Base-by-base conservation (phyloP, 1,140 invertebrate genomes). In the Plodia interpunctella region DNA sequence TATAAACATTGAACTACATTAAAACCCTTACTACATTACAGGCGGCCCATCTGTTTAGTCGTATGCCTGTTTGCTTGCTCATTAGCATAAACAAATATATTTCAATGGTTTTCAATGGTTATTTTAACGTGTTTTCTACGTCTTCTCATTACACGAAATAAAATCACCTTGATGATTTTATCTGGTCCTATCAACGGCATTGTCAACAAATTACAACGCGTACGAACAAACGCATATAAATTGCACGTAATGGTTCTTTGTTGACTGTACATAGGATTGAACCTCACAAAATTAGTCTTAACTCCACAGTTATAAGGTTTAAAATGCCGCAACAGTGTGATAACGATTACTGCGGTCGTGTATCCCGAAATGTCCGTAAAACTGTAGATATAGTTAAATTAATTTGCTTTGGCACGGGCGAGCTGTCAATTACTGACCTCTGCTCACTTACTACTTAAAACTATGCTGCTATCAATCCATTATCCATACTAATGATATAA, bases 181-280 rank as follows among this genome's bases (percentile, higher is more conserved):
- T n/a, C n/a, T n/a, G n/a, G 21, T 25, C 21, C 6, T 25, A 25
- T 25, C 2, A 25, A 25, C 21, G 6, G 21, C 6, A 25, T 6
- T 6, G 15, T 15, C 38, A 15, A 44, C 10, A n/a, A 44, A 44
- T 44, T 15, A n/a, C 38, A 17, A 44, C 1, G 38, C 1, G 38
- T 44, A 44, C n/a, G n/a, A 44, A 44, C 38, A 44, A 44, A 15
- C n/a, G 13, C 38, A 44, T 44, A 44, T 44, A 44, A n/a, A 44
- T 44, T 44, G 38, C 38, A 44, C 38, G 38, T 44, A 44, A 44
- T 44, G 2, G 10, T 15, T 44, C 38, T 44, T 44, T 44, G 38
- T 44, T 44, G 38, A 44, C 30, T 3, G 30, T 32, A 8, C 9
- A 32, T 32, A 32, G 30, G 1, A 11, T 32, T 11, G 2, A 44